phyloP scores from a whole-genome alignment of 2,113 vertebrate genomes.

The Ciconia boyciana region DNA sequence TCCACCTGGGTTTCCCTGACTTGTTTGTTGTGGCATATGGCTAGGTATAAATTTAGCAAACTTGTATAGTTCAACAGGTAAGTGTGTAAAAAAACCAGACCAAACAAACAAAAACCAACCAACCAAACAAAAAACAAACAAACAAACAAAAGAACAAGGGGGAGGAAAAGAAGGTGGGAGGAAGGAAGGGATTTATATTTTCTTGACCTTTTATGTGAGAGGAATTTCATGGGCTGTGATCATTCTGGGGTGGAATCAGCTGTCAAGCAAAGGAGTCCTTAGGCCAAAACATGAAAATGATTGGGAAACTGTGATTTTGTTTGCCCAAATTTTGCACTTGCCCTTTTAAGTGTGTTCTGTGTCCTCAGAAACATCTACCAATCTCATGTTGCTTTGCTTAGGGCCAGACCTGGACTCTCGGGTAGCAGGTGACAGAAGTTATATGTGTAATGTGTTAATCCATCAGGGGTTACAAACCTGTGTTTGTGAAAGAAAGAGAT shows the following conservation, averaged over 20 bases:
- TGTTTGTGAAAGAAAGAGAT: not conserved
- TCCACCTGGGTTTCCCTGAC: not conserved
- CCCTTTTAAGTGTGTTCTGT: not conserved
- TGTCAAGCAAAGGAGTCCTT: not conserved
- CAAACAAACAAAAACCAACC: no score
- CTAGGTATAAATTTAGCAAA: not conserved
- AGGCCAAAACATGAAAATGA: not conserved
- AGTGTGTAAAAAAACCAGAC: no score
- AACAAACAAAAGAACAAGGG: not conserved
- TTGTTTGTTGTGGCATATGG: not conserved
- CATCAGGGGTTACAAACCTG: accelerated
- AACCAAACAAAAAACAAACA: not conserved
- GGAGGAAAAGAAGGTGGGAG: no score
- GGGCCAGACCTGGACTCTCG: not conserved
- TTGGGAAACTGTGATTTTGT: not conserved
- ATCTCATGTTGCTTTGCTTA: not conserved
- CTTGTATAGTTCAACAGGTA: not conserved
- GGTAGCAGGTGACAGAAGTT: not conserved
- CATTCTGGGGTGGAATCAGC: not conserved
- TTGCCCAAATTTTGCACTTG: not conserved
- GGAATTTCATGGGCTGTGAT: not conserved
- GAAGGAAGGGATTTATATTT: not conserved
- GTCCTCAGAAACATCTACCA: not conserved
- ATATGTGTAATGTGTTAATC: not conserved
- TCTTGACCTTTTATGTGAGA: not conserved